These are phyloP conservation scores for Heliangelus exortis DNA, from an alignment of 2,797 vertebrate genomes.

Conservation along the genomic window DNA sequence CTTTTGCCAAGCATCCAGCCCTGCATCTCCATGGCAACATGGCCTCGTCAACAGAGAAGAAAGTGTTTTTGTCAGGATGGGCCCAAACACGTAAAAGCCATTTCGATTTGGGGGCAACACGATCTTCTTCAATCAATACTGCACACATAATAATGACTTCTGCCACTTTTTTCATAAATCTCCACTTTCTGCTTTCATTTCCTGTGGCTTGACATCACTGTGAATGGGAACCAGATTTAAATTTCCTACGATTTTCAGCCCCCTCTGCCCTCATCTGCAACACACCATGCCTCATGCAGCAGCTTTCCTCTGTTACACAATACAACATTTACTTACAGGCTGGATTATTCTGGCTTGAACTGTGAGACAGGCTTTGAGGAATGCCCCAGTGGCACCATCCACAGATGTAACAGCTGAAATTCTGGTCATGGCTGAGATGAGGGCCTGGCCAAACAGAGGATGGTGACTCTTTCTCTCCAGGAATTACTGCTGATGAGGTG, in stretches of 20 bases:
- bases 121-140: constrained; percentile 79
- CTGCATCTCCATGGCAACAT: constrained; percentile 76
- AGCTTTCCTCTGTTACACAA: neutral
- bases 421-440: neutral
- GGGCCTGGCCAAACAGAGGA: neutral
- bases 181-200: constrained; percentile 74
- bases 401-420: neutral
- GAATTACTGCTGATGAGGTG: neutral
- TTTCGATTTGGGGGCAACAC: constrained; percentile 77
- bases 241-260: constrained; percentile 54
- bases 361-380: neutral
- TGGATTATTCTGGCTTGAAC: neutral
- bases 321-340: neutral
- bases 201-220: constrained; percentile 72
- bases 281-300: neutral
- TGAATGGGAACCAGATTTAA: constrained; percentile 65
- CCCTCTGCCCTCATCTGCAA: constrained; percentile 10
- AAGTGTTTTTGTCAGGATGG: constrained; percentile 78
- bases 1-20: constrained; percentile 70
- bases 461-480: neutral
- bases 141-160: constrained; percentile 74
- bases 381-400: neutral
- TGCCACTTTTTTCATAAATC: constrained; percentile 74
- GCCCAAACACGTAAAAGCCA: constrained; percentile 78
- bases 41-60: constrained; percentile 74